Evolutionary conservation across 2,797 vertebrate genomes (phyloP).

Genomic region (Melanotaenia boesemani): DNA sequence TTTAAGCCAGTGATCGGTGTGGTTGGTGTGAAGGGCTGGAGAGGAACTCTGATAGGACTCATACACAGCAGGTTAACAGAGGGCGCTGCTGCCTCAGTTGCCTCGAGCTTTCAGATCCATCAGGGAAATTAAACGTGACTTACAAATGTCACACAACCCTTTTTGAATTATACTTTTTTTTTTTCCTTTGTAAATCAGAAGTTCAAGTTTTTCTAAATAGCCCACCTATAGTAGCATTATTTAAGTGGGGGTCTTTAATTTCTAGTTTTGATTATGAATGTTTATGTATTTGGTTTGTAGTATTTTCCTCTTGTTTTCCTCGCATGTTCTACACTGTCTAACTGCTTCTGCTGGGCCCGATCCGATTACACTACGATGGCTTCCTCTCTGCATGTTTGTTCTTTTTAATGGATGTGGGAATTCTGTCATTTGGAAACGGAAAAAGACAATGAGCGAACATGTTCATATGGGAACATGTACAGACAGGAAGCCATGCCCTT

Average conservation of each 20-base stretch:
- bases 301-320: conserved; percentile 66
- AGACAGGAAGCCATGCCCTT: conserved; percentile 54
- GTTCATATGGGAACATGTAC: conserved; percentile 1
- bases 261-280: conserved; percentile 68
- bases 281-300: conserved; percentile 76
- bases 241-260: conserved; percentile 49
- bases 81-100: conserved; percentile 52
- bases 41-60: conserved; percentile 47
- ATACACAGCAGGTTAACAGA: conserved; percentile 34
- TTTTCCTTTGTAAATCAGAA: conserved; percentile 75
- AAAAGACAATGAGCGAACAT: background rate
- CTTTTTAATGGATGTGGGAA: background rate
- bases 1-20: conserved; percentile 19
- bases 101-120: conserved; percentile 74
- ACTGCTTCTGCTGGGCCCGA: conserved; percentile 63
- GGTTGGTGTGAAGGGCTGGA: conserved; percentile 10
- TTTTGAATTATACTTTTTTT: conserved; percentile 54
- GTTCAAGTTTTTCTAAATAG: conserved; percentile 75
- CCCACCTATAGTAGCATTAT: conserved; percentile 60
- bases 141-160: conserved; percentile 68
- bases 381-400: conserved; percentile 52
- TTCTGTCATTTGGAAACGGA: conserved; percentile 27
- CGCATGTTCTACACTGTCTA: conserved; percentile 70
- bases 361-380: conserved; percentile 48
- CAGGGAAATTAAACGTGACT: conserved; percentile 79